Conservation (phyloP, 2,113 vertebrate species). For the Myocastor coypus region DNA sequence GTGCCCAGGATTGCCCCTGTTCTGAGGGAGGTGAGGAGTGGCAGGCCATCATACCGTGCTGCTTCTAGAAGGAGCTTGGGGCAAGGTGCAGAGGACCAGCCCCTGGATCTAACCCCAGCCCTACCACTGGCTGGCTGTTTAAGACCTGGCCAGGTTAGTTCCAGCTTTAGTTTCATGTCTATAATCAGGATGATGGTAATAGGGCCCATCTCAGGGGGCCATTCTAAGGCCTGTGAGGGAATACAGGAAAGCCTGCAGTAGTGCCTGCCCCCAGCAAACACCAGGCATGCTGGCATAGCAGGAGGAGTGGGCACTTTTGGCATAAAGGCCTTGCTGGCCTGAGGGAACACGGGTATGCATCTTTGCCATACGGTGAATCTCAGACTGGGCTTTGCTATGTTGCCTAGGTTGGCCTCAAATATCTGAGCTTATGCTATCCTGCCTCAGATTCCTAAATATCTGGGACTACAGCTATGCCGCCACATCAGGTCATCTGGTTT, state of each 20-base stretch:
- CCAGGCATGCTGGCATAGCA: too few relatives aligned
- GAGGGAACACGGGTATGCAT: neutral
- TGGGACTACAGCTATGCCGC: neutral
- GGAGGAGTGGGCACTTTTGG: too few relatives aligned
- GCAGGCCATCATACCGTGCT: neutral
- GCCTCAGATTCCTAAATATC: neutral
- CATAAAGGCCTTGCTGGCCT: neutral
- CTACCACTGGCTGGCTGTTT: neutral
- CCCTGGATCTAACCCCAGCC: neutral
- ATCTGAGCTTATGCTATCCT: neutral
- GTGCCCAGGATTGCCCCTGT: neutral
- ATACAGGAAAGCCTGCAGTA: fast-evolving
- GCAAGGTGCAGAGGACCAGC: neutral
- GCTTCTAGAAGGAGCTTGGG: neutral
- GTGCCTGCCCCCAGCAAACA: neutral
- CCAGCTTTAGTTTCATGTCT: neutral
- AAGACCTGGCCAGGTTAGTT: neutral
- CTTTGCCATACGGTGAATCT: neutral
- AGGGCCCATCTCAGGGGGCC: neutral
- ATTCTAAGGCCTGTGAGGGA: neutral
- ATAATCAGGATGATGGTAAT: neutral
- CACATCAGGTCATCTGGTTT: too few relatives aligned
- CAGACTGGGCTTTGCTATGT: neutral
- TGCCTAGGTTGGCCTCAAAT: neutral
- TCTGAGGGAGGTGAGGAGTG: neutral